Base-by-base conservation (phyloP, 2,113 vertebrate genomes). In the Hemichromis elongatus region DNA sequence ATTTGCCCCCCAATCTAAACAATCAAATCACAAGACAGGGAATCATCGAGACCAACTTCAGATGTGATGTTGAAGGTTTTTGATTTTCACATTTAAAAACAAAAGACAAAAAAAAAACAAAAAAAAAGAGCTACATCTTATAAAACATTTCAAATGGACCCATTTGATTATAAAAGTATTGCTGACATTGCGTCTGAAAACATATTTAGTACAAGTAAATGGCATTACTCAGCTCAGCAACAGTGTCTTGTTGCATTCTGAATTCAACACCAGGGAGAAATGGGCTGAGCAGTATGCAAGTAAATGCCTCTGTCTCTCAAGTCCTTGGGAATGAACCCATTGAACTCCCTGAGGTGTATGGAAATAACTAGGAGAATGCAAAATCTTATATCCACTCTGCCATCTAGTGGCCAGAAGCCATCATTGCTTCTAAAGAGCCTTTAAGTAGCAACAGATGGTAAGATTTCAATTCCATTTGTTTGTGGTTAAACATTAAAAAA, bases 291-390 rank as follows among this genome's bases (percentile, higher is more conserved):
- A 47, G 77, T 42, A 19, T 84, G 88, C 85, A 85, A 86, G 85
- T 73, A 68, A 88, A 59, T 80, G 82, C 89, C 82, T 87, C 70
- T 86, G 84, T 90, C 85, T 93, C 87, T 47, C 79, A 84, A 91
- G 82, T 92, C 91, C 91, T 93, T 92, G 85, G 84, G 86, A 89
- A 92, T 90, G 92, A 95, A 95, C 95, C 77, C 92, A 80, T 1
- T 94, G 92, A 94, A 94, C 94, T 92, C 93, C 85, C 88, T 9
- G 56, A 91, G 89, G 86, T 92, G 88, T 81, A 80, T 78, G 82
- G 77, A 80, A 77, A 59, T 54, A 61, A 81, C 84, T 47, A 9
- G 13, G 35, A 57, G 21, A 21, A 57, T 33, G 26, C 3, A 3
- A 24, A 82, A 80, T n/a, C 70, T 12, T 81, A 79, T 66, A 30